Conservation (phyloP, 1,140 invertebrate species). For the Luehdorfia chinensis region DNA sequence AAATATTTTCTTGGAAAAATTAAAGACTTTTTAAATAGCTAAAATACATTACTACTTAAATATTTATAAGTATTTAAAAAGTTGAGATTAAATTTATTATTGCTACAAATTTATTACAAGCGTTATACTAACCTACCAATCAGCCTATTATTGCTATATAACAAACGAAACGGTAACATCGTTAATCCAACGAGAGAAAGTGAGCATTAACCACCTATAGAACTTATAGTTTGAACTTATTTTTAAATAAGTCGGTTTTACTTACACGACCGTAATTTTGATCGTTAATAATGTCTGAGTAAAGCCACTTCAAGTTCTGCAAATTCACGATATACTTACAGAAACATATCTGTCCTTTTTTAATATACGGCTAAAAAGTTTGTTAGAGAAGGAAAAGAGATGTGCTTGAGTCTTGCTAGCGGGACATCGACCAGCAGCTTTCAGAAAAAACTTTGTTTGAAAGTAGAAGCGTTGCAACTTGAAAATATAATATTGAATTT, state of each 20-base stretch:
- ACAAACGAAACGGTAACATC: conserved; percentile 35
- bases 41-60: no score
- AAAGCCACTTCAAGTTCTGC: conserved; percentile 67
- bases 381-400: conserved; percentile 43
- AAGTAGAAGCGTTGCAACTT: conserved; percentile 46
- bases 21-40: no score
- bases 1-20: no score
- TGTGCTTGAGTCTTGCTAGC: conserved; percentile 62
- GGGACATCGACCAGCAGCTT: conserved; percentile 76
- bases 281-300: conserved; percentile 64
- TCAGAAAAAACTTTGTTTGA: conserved; percentile 63
- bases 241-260: conserved; percentile 52
- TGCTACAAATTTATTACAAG: conserved; percentile 34
- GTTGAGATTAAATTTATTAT: conserved; percentile 14
- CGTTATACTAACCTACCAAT: conserved; percentile 40
- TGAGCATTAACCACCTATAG: conserved; percentile 32
- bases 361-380: conserved; percentile 29
- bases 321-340: conserved; percentile 37
- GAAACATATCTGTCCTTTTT: conserved; percentile 42
- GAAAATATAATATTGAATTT: conserved; percentile 21
- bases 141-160: conserved; percentile 37
- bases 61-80: no score
- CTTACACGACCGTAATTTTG: conserved; percentile 60
- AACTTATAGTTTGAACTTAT: conserved; percentile 28
- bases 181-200: conserved; percentile 36